Evolutionary conservation across 2,888 invertebrate species (phyloP).

Genomic region (Fragum fragum): DNA sequence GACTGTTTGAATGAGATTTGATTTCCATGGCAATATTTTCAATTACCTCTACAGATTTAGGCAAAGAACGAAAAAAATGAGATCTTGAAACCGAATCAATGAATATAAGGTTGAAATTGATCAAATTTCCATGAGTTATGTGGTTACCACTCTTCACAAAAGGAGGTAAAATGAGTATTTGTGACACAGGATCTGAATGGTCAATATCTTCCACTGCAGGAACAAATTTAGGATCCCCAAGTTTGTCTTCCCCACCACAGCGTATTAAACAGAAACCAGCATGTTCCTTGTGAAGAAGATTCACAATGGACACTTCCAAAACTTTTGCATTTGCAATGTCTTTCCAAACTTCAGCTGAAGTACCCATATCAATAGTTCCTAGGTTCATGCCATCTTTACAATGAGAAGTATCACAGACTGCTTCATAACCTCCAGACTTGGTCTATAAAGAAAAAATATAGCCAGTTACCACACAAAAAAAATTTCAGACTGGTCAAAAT

Average conservation of each 20-base stretch:
- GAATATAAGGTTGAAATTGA: slow-evolving; percentile 78
- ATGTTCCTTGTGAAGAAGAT: neutral
- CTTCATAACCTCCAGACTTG: neutral
- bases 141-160: neutral
- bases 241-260: slow-evolving; percentile 25
- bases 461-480: no score
- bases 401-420: slow-evolving; percentile 34
- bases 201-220: neutral
- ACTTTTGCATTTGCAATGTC: neutral
- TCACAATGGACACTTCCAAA: slow-evolving; percentile 13
- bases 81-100: slow-evolving; percentile 79
- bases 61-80: slow-evolving; percentile 79
- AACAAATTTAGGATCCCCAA: neutral
- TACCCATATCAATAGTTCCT: slow-evolving; percentile 24
- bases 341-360: slow-evolving; percentile 11
- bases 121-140: neutral
- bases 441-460: neutral
- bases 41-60: slow-evolving; percentile 68
- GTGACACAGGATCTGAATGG: slow-evolving; percentile 7
- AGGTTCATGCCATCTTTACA: slow-evolving; percentile 36
- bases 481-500: no score
- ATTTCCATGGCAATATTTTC: slow-evolving; percentile 44
- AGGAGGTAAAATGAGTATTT: slow-evolving; percentile 58
- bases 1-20: slow-evolving; percentile 15
- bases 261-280: slow-evolving; percentile 46